A percentile compares a stretch with the other conserved stretches of the same genome.
These are phyloP conservation scores for Coelinius sp. DNA, from an alignment of 2,888 invertebrate species.

Conservation along the genomic window DNA sequence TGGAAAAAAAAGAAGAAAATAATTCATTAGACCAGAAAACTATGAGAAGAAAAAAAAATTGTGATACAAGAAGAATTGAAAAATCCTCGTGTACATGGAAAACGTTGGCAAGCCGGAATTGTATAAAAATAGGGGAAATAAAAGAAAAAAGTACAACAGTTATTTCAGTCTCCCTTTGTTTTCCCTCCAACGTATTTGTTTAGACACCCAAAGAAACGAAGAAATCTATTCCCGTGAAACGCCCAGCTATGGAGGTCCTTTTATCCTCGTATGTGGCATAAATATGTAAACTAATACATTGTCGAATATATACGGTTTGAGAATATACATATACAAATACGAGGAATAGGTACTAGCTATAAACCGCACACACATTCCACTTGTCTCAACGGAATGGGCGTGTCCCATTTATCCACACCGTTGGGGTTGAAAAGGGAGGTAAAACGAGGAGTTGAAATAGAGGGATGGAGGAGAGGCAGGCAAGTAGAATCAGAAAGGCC, in stretches of 20 bases:
- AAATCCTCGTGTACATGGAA: no score
- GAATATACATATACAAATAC: background rate
- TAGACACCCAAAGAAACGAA: background rate
- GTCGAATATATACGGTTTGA: background rate
- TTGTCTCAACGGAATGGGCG: constrained; percentile 45
- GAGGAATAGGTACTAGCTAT: constrained; percentile 29
- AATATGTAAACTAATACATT: constrained; percentile 13
- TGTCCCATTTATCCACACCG: constrained; percentile 50
- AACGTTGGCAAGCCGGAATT: background rate
- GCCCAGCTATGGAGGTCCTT: constrained; percentile 35
- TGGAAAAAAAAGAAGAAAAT: constrained; percentile 67
- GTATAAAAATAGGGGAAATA: constrained; percentile 22
- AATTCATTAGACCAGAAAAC: background rate
- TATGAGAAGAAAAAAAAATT: background rate
- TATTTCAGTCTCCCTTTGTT: background rate
- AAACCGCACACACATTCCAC: constrained; percentile 37
- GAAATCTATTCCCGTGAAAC: constrained; percentile 4
- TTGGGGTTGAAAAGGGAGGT: constrained; percentile 23
- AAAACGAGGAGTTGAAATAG: background rate
- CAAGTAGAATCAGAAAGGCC: constrained; percentile 20
- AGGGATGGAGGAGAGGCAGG: background rate
- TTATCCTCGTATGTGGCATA: constrained; percentile 39
- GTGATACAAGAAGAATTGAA: background rate
- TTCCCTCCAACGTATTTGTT: background rate
- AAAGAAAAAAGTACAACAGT: background rate